Evolutionary conservation across 2,888 invertebrate species (phyloP).

Genomic region (Drosophila siamana): DNA sequence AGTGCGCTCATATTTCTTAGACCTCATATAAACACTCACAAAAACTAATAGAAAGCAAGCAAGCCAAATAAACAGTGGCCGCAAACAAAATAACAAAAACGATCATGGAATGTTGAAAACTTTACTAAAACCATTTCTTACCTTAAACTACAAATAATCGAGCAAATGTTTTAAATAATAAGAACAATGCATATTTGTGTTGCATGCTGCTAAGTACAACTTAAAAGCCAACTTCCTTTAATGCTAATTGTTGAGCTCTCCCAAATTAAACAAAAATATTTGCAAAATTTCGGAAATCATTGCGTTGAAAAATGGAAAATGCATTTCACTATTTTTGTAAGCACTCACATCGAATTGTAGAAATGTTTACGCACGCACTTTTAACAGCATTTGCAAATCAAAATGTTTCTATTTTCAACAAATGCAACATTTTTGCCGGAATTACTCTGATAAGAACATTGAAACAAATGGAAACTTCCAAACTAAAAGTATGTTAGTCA

Average conservation of each 20-base stretch:
- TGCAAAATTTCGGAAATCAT: background rate
- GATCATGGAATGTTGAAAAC: constrained; percentile 36
- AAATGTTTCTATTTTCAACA: no score
- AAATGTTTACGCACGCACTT: background rate
- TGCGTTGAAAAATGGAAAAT: background rate
- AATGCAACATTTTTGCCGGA: no score
- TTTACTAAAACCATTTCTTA: constrained; percentile 18
- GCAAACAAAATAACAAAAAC: constrained; percentile 33
- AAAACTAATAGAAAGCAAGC: constrained; percentile 64
- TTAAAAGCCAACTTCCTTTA: background rate
- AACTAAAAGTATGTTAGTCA: no score
- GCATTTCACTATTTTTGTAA: no score
- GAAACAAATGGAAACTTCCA: no score
- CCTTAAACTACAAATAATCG: constrained; percentile 29
- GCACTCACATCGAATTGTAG: background rate
- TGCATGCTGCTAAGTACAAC: background rate
- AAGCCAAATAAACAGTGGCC: constrained; percentile 56
- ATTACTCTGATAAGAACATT: no score
- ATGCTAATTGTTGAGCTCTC: background rate
- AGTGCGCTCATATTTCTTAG: constrained; percentile 71
- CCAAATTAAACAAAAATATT: background rate
- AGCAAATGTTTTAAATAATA: constrained; percentile 5
- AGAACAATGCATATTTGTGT: constrained; percentile 2
- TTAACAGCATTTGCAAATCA: background rate
- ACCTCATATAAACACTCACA: constrained; percentile 66